phyloP scores from a whole-genome alignment of 2,888 invertebrate genomes.

The Apantesis nais region DNA sequence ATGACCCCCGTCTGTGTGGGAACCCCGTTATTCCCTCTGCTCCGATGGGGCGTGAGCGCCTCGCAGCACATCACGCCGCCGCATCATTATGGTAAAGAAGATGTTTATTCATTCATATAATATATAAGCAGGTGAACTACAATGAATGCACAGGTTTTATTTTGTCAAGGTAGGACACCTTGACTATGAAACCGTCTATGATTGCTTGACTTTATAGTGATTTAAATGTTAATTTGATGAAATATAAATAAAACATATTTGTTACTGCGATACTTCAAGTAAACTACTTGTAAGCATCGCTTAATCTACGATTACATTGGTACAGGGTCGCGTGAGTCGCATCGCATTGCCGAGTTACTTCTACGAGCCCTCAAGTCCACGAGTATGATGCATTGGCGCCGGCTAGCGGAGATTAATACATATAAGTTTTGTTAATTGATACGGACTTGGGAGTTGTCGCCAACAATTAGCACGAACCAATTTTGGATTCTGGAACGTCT shows the following conservation, averaged over 20 bases:
- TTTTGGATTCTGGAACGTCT: constrained; percentile 71
- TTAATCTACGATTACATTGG: constrained; percentile 23
- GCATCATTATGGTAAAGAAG: background rate
- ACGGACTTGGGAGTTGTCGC: constrained; percentile 66
- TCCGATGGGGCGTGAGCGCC: too few relatives aligned
- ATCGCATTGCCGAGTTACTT: constrained; percentile 19
- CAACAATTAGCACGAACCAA: constrained; percentile 67
- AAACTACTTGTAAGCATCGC: background rate
- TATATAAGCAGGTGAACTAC: background rate
- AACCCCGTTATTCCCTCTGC: too few relatives aligned
- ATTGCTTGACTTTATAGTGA: too few relatives aligned
- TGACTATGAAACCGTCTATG: background rate
- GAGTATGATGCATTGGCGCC: constrained; percentile 65
- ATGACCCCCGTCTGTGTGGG: too few relatives aligned
- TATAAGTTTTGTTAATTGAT: constrained; percentile 78
- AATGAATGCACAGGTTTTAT: background rate
- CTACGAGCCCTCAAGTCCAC: constrained; percentile 26
- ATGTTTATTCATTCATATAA: background rate
- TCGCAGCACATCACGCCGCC: too few relatives aligned
- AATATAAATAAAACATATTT: background rate
- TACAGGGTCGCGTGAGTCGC: constrained; percentile 23
- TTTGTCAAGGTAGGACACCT: background rate
- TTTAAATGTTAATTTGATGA: background rate
- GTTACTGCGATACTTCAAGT: background rate
- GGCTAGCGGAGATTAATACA: constrained; percentile 67